Evolutionary conservation across 1,140 invertebrate genomes (phyloP).

Genomic region (Drosophila varians): DNA sequence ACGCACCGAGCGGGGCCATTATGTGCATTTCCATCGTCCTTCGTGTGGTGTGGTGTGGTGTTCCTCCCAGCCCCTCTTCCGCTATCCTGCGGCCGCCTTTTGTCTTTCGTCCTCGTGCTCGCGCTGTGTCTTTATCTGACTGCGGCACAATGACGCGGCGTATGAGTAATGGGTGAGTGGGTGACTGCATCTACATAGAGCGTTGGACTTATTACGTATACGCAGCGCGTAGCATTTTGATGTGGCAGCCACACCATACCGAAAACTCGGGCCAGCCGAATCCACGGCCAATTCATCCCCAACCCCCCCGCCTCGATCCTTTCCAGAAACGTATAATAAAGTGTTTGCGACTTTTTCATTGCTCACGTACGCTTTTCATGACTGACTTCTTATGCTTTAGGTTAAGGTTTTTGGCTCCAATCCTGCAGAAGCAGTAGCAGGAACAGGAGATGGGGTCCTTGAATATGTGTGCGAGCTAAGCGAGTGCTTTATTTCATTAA

Average conservation of each 20-base stretch:
- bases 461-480: constrained; percentile 44
- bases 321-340: constrained; percentile 68
- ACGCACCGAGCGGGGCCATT: constrained; percentile 42
- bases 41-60: not conserved
- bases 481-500: constrained; percentile 82
- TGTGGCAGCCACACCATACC: constrained; percentile 45
- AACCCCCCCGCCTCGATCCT: not conserved
- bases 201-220: constrained; percentile 72
- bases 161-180: constrained; percentile 68
- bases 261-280: not conserved
- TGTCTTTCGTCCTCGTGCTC: constrained; percentile 58
- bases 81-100: constrained; percentile 20
- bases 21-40: constrained; percentile 37
- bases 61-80: not conserved
- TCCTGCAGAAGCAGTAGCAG: not conserved
- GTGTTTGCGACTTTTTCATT: constrained; percentile 82
- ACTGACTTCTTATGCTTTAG: constrained; percentile 76
- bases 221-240: constrained; percentile 77
- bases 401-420: constrained; percentile 45
- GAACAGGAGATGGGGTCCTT: not conserved
- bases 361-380: constrained; percentile 79
- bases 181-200: constrained; percentile 59
- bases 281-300: not conserved
- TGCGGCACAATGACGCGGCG: constrained; percentile 73
- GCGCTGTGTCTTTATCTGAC: constrained; percentile 72